These are phyloP conservation scores for Athene noctua DNA, from an alignment of 2,113 vertebrate species.

Conservation along the genomic window DNA sequence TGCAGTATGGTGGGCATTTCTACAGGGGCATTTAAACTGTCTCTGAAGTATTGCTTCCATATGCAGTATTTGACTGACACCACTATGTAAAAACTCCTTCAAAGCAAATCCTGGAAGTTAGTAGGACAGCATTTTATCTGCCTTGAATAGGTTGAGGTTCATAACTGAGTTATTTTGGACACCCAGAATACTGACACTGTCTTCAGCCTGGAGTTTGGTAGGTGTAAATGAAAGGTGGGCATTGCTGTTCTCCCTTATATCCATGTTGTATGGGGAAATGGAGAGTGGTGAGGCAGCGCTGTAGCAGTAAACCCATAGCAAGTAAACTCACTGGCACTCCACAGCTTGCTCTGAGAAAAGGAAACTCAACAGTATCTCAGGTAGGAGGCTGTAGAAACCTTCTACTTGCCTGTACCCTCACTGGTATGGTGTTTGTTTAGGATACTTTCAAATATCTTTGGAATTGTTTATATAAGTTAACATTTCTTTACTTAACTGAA, in stretches of 20 bases:
- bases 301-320: not conserved
- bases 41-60: not conserved
- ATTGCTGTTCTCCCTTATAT: not conserved
- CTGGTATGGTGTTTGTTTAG: conserved; percentile 28
- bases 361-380: not conserved
- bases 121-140: not conserved
- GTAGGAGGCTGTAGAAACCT: not conserved
- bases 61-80: not conserved
- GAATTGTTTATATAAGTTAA: conserved; percentile 42
- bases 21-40: not conserved
- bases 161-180: not conserved
- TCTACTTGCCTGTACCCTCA: not conserved
- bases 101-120: not conserved
- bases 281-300: not conserved
- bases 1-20: not conserved
- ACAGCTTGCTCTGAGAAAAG: not conserved
- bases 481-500: conserved; percentile 37
- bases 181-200: not conserved
- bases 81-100: not conserved
- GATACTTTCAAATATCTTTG: conserved; percentile 32
- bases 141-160: not conserved
- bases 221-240: not conserved
- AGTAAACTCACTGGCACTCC: not conserved
- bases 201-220: not conserved
- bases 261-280: not conserved